Evolutionary conservation across 37 sponge, comb jelly and placozoan genomes (phyloP).

Genomic region (Beroe forskalii): DNA sequence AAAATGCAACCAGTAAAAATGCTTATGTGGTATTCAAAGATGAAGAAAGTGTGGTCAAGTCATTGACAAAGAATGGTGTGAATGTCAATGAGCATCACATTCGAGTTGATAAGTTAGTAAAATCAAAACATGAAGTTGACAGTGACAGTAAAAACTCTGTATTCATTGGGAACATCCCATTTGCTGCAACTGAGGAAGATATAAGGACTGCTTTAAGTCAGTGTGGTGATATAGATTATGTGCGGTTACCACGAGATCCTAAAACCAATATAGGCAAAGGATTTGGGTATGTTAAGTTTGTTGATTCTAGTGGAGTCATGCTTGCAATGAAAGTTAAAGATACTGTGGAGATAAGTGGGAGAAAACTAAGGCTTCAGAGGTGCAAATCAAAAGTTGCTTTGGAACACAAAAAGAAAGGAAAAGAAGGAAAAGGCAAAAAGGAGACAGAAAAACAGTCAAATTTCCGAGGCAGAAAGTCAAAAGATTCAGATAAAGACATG

Average conservation of each 20-base stretch:
- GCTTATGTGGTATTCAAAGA: constrained; percentile 75
- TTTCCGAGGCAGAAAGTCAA: constrained; percentile 47
- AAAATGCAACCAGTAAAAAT: constrained; percentile 66
- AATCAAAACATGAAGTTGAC: background rate
- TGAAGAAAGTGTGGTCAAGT: constrained; percentile 59
- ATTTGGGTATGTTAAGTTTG: constrained; percentile 80
- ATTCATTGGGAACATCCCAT: constrained; percentile 83
- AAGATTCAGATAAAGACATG: constrained; percentile 27
- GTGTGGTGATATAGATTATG: constrained; percentile 77
- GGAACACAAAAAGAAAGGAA: constrained; percentile 26
- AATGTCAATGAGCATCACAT: constrained; percentile 69
- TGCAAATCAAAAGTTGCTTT: constrained; percentile 66
- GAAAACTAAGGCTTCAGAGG: constrained; percentile 69
- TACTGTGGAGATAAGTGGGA: constrained; percentile 69
- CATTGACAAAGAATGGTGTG: constrained; percentile 69
- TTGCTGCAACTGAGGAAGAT: constrained; percentile 72
- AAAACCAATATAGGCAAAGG: constrained; percentile 82
- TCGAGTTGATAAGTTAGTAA: constrained; percentile 71
- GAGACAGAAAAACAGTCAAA: background rate
- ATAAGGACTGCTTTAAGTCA: constrained; percentile 66
- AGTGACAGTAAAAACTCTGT: constrained; percentile 69
- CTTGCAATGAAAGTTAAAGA: constrained; percentile 72
- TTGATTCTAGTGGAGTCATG: constrained; percentile 74
- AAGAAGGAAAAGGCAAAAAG: background rate
- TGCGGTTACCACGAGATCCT: constrained; percentile 74